Base-by-base conservation (phyloP, 2,113 vertebrate genomes). In the Coracopsis vasa region DNA sequence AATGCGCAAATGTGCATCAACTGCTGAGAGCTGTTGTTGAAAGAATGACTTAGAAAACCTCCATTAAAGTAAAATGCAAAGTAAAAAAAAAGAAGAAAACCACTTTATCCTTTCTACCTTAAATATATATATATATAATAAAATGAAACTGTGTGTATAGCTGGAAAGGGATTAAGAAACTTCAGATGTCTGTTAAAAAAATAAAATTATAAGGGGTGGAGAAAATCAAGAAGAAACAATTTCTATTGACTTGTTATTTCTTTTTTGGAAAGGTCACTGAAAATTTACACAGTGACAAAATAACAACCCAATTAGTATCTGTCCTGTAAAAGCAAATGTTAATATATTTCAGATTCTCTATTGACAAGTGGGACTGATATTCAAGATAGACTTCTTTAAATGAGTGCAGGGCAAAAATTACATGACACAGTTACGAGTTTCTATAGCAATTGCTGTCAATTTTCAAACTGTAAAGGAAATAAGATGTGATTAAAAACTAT, bases 201-300 rank as follows among this genome's bases (percentile, higher is more conserved):
- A 44, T 35, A 33, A 28, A 80, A 42, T 7, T 53, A 20, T 81
- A 84, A 67, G 29, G 25, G 8, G 64, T 95, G 64, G 67, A 85
- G 65, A 86, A 94, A 95, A 44, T 60, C 23, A 50, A 65, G 77
- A 95, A 91, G 50, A 85, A 94, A 65, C 35, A 23, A 13, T 74
- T 94, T 45, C 31, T 92, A 79, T 95, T 94, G 95, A 97, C 96
- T 97, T 77, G 47, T 91, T 96, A 60, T 85, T 96, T 96, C 85
- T 75, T 88, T 95, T 96, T 92, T 91, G 53, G 84, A 97, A 97
- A 97, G 93, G 91, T 97, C 88, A 88, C 71, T 92, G 71, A 80
- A 93, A 95, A 92, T 96, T 92, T 97, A 61, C 70, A 62, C 39
- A 86, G 74, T 81, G 88, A 70, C 75, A 85, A 90, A 95, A 87